Conservation (phyloP, 2,888 invertebrate genomes). For the Synergus itoensis region DNA sequence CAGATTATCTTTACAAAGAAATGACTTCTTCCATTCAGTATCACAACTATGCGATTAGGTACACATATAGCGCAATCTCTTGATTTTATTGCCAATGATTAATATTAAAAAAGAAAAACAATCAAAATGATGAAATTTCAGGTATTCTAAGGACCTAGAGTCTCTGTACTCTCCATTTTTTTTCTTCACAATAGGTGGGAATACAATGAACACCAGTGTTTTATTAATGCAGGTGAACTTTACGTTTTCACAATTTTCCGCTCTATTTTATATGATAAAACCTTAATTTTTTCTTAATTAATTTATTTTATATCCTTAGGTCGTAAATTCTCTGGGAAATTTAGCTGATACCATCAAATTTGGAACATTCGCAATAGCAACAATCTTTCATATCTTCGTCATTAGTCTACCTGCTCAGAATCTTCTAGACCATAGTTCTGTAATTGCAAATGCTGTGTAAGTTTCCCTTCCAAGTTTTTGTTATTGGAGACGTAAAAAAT, state of each 20-base stretch:
- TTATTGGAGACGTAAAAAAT: no score
- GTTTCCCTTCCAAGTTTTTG: neutral
- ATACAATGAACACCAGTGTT: neutral
- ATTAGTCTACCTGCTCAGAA: neutral
- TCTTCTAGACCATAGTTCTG: neutral
- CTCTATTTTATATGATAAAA: neutral
- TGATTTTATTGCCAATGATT: no score
- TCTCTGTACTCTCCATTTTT: neutral
- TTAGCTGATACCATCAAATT: neutral
- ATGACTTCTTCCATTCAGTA: neutral
- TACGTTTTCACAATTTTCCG: neutral
- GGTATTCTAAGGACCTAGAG: neutral
- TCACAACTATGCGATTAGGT: slow-evolving; percentile 15
- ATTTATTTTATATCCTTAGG: neutral
- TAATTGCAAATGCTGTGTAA: neutral
- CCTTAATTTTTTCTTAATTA: no score
- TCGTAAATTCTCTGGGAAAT: neutral
- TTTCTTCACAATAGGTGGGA: neutral
- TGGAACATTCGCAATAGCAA: neutral
- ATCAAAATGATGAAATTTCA: neutral
- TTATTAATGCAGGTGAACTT: neutral
- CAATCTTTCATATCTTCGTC: neutral
- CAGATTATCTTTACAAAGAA: neutral
- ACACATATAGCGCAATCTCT: no score
- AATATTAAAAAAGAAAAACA: no score